These are phyloP conservation scores for Patiria pectinifera DNA, from an alignment of 53 echinoderm and acorn worm genomes.

Conservation along the genomic window DNA sequence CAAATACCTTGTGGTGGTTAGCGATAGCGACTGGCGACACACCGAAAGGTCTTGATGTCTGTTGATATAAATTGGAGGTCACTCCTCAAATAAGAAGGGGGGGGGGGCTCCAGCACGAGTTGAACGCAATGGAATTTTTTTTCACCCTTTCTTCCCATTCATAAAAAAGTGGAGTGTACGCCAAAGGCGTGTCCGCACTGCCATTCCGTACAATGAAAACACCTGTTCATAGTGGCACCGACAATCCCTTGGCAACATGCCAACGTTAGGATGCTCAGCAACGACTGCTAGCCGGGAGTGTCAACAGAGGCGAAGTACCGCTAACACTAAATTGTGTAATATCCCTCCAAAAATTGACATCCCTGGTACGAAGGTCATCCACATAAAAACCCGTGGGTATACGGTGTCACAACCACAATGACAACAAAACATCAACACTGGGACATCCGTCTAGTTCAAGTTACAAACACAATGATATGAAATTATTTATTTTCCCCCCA, in stretches of 20 bases:
- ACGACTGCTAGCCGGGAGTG: not conserved
- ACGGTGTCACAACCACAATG: no score
- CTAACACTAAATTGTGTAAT: not conserved
- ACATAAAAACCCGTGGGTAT: not conserved
- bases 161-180: conserved; percentile 45
- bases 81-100: conserved; percentile 7
- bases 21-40: conserved; percentile 29
- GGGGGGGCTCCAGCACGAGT: not conserved
- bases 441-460: no score
- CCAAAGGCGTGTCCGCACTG: conserved; percentile 7
- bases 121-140: not conserved
- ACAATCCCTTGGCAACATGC: conserved; percentile 14
- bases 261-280: not conserved
- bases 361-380: not conserved
- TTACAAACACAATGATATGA: no score
- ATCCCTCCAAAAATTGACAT: not conserved
- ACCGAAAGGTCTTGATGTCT: not conserved
- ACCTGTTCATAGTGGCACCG: conserved; percentile 8
- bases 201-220: conserved; percentile 22
- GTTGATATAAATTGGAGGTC: conserved; percentile 40
- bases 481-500: no score
- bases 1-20: conserved; percentile 31
- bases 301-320: not conserved
- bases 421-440: no score
- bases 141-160: conserved; percentile 17